phyloP scores from a whole-genome alignment of 2,797 vertebrate genomes.

The Periophthalmus magnuspinnatus region DNA sequence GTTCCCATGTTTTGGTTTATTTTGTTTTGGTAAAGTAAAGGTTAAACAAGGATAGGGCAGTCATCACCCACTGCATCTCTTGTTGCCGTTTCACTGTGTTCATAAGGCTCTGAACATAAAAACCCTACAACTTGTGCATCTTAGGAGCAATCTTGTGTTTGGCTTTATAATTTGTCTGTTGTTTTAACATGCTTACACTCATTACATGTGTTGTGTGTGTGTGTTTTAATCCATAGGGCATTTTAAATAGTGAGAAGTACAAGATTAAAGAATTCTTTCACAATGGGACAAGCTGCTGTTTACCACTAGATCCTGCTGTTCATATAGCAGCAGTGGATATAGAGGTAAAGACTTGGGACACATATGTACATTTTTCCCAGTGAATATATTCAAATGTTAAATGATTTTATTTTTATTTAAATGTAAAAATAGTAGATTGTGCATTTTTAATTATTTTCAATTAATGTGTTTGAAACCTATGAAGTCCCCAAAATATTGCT shows the following conservation, averaged over 20 bases:
- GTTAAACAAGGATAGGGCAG: too few relatives aligned
- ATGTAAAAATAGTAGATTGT: background rate
- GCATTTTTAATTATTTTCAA: too few relatives aligned
- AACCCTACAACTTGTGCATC: background rate
- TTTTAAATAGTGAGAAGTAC: conserved; percentile 78
- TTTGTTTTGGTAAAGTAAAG: too few relatives aligned
- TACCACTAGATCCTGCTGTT: conserved; percentile 89
- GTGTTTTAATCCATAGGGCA: conserved; percentile 63
- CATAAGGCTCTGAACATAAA: too few relatives aligned
- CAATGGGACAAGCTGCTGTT: conserved; percentile 78
- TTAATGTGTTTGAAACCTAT: too few relatives aligned
- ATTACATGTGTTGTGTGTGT: background rate
- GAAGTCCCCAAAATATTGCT: too few relatives aligned
- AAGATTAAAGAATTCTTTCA: conserved; percentile 84
- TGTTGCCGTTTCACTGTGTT: too few relatives aligned
- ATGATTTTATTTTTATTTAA: too few relatives aligned
- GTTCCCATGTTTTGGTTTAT: too few relatives aligned
- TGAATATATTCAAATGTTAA: too few relatives aligned
- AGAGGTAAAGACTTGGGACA: conserved; percentile 74
- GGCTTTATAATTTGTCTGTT: background rate
- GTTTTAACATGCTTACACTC: background rate
- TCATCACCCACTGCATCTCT: too few relatives aligned
- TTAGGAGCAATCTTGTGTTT: background rate
- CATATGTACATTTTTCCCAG: too few relatives aligned
- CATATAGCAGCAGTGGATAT: conserved; percentile 83